phyloP scores from a whole-genome alignment of 2,797 vertebrate genomes.

The Merluccius polli region DNA sequence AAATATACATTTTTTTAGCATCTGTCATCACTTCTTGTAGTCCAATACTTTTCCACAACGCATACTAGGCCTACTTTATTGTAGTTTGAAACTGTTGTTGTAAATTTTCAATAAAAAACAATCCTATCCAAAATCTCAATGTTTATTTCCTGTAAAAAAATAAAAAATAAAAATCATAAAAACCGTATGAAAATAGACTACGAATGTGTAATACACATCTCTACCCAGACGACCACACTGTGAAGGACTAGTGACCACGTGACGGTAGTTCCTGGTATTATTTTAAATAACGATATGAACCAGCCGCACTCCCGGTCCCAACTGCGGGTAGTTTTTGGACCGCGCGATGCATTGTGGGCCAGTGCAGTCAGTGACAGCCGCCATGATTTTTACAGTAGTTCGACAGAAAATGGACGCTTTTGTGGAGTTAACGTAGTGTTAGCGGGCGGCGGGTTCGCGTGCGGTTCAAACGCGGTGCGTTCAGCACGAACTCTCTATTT shows the following conservation, averaged over 20 bases:
- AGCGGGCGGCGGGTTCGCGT: background rate
- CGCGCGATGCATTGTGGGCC: slow-evolving; percentile 53
- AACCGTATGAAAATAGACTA: background rate
- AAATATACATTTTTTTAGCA: slow-evolving; percentile 72
- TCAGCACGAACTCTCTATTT: background rate
- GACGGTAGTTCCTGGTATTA: too few relatives aligned
- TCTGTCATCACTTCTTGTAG: slow-evolving; percentile 60
- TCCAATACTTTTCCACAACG: slow-evolving; percentile 57
- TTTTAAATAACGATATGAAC: background rate
- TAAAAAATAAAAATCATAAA: background rate
- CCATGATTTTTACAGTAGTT: slow-evolving; percentile 56
- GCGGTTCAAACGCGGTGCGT: background rate
- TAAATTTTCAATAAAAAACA: slow-evolving; percentile 83
- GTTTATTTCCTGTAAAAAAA: background rate
- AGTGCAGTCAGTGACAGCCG: slow-evolving; percentile 36
- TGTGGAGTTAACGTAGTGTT: slow-evolving; percentile 10
- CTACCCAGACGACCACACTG: too few relatives aligned
- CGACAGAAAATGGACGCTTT: slow-evolving; percentile 64
- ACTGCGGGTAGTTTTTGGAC: background rate
- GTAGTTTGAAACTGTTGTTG: slow-evolving; percentile 73
- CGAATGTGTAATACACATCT: background rate
- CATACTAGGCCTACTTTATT: slow-evolving; percentile 64
- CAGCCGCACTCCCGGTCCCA: too few relatives aligned
- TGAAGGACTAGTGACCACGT: too few relatives aligned
- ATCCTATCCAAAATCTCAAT: slow-evolving; percentile 40